Evolutionary conservation across 2,888 invertebrate genomes (phyloP).

Genomic region (Lithophane socia): DNA sequence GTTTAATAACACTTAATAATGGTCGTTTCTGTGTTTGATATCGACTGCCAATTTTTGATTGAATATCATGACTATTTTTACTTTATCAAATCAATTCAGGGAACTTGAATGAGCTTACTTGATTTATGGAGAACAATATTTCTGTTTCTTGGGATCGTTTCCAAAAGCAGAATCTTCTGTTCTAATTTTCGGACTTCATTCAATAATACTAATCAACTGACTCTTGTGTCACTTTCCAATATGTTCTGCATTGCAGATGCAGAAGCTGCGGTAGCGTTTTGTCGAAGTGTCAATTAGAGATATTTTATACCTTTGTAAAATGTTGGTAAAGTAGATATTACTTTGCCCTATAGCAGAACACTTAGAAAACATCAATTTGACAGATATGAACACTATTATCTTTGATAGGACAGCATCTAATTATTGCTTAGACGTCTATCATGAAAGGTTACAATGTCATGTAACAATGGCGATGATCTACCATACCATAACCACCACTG

Average conservation of each 20-base stretch:
- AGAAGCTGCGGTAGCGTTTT: neutral
- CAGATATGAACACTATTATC: neutral
- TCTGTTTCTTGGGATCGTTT: neutral
- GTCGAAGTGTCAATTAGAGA: neutral
- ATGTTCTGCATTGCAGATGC: neutral
- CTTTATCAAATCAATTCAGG: neutral
- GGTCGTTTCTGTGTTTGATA: conserved; percentile 36
- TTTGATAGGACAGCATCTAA: neutral
- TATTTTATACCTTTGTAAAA: neutral
- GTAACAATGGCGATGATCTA: too few species aligned
- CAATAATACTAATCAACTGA: neutral
- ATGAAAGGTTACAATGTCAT: conserved; percentile 9
- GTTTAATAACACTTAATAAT: conserved; percentile 52
- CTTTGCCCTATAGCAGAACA: neutral
- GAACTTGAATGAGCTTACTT: neutral
- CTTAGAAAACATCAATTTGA: neutral
- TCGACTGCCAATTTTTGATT: conserved; percentile 11
- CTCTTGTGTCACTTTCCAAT: neutral
- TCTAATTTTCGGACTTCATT: neutral
- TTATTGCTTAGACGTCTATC: neutral
- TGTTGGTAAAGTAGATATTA: neutral
- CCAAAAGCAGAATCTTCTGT: neutral
- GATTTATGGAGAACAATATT: neutral
- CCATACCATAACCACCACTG: too few species aligned
- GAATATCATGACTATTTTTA: neutral